A percentile compares a stretch with the other conserved stretches of the same genome.
These are phyloP conservation scores for Burhinus oedicnemus DNA, from an alignment of 2,113 vertebrate species.

Conservation along the genomic window DNA sequence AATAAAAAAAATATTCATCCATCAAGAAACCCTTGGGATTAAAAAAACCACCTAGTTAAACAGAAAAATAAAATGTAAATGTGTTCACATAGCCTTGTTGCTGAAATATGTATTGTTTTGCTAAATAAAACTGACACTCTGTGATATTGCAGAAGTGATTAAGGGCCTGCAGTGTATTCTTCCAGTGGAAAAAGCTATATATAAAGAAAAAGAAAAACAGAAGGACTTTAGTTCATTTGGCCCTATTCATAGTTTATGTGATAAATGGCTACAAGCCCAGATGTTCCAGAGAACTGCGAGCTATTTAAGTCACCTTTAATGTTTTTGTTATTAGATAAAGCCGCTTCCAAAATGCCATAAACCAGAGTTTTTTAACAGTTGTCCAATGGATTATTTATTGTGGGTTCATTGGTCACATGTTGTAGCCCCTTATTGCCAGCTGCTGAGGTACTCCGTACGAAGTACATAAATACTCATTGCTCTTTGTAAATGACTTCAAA, in stretches of 20 bases:
- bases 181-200: slow-evolving; percentile 13
- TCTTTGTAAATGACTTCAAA: neutral
- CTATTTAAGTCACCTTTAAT: neutral
- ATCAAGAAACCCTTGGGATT: neutral
- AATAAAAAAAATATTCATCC: neutral
- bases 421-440: neutral
- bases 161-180: neutral
- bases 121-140: slow-evolving; percentile 17
- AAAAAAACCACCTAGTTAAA: neutral
- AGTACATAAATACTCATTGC: neutral
- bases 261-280: slow-evolving; percentile 3
- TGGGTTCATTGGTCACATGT: neutral
- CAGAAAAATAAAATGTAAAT: slow-evolving; percentile 24
- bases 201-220: slow-evolving; percentile 6
- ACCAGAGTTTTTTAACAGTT: neutral
- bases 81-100: neutral
- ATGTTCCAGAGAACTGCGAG: neutral
- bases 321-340: neutral
- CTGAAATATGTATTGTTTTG: neutral
- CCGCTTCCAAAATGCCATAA: neutral
- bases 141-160: slow-evolving; percentile 26
- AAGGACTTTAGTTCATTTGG: neutral
- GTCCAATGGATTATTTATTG: neutral
- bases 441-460: neutral
- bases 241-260: neutral